Base-by-base conservation (phyloP, 2,113 vertebrate genomes). In the Dipodomys stephensi region DNA sequence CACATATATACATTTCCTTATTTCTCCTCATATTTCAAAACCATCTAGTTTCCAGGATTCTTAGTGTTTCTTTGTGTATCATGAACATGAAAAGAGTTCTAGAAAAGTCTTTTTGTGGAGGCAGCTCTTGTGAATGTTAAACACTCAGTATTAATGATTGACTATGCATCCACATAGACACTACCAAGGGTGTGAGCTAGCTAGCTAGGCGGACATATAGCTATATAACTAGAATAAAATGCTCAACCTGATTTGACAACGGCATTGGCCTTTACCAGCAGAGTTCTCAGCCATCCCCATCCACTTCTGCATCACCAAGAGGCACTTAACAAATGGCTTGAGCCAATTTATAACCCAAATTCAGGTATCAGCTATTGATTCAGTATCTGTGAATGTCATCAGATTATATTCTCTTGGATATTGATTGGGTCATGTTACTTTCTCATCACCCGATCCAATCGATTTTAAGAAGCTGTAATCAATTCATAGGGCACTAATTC, bases 321-420 rank as follows among this genome's bases (percentile, higher is more conserved):
- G 68, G n/a, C 57, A 39, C 20, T 69, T 83, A 49, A 2, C 46
- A 71, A 93, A 60, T 53, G 39, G 20, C 16, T 27, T 67, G 7
- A 7, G 35, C 19, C 67, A 57, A 74, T 32, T 83, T 53, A 68
- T 23, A 68, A 28, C 25, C 35, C 13, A 57, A 87, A 35, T 91
- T 83, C 27, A 84, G 32, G 22, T 27, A 49, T 64, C 77, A 62
- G 57, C 25, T 72, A 71, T 35, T 18, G 23, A 78, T n/a, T 78
- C 30, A 73, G 28, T 53, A 86, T 60, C 78, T 90, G 53, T 46
- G n/a, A 20, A 91, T 92, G 87, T 94, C 9, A 39, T 65, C 79
- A 77, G 62, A 92, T 44, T 65, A 35, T 74, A 73, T 35, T 68
- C 23, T 60, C 79, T 88, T 44, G 81, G 32, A 57, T 77, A 67